Conservation (phyloP, 2,797 vertebrate species). For the Babyrousa celebensis region DNA sequence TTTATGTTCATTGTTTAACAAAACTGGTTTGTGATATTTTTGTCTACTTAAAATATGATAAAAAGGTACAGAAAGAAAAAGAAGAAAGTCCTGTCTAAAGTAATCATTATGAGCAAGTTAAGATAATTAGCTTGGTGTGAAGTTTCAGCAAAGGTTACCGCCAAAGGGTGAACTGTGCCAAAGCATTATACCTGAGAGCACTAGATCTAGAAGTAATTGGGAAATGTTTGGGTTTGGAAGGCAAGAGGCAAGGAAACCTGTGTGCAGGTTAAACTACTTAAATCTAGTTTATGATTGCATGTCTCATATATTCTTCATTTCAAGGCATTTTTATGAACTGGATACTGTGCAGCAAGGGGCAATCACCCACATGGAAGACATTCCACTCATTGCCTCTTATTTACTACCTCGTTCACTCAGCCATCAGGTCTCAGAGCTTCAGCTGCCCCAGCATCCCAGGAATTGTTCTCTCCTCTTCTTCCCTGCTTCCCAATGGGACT, state of each 20-base stretch:
- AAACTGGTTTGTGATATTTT: background rate
- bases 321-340: background rate
- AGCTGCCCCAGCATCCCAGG: background rate
- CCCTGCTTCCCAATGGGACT: background rate
- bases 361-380: background rate
- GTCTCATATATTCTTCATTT: background rate
- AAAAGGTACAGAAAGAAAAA: conserved; percentile 43
- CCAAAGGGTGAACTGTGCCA: background rate
- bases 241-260: background rate
- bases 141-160: conserved; percentile 62
- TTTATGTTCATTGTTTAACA: background rate
- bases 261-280: background rate
- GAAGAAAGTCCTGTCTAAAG: conserved; percentile 5
- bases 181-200: conserved; percentile 9
- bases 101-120: conserved; percentile 46
- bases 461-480: background rate
- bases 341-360: background rate
- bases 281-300: background rate
- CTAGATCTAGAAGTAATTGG: background rate
- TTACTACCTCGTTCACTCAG: background rate
- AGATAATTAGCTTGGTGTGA: conserved; percentile 53
- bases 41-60: background rate
- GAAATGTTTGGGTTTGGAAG: background rate
- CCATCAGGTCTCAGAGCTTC: background rate
- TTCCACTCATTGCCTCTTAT: background rate